Evolutionary conservation across 1,140 invertebrate species (phyloP).

Genomic region (Cephus cinctus): DNA sequence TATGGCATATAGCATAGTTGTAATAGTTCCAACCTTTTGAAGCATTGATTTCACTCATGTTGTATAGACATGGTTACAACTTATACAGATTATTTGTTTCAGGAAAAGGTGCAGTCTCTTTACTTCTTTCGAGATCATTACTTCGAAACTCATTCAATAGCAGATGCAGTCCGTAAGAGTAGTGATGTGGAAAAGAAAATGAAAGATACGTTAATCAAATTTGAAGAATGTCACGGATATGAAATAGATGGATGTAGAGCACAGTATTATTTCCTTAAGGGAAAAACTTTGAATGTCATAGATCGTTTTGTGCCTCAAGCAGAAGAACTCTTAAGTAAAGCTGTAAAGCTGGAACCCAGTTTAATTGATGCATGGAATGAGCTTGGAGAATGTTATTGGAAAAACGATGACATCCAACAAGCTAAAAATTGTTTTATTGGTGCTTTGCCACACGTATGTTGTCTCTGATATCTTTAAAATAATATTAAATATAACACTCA

Average conservation of each 20-base stretch:
- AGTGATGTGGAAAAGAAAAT: conserved; percentile 67
- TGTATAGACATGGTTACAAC: no score
- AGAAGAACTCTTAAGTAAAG: conserved; percentile 74
- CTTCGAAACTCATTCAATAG: conserved; percentile 72
- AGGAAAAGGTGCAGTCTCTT: conserved; percentile 67
- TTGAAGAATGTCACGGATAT: conserved; percentile 70
- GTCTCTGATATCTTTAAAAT: conserved; percentile 10
- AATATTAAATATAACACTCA: conserved; percentile 10
- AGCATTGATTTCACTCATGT: no score
- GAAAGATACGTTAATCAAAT: conserved; percentile 62
- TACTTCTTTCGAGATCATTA: conserved; percentile 76
- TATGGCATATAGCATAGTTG: no score
- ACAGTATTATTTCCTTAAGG: conserved; percentile 73
- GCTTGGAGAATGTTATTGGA: conserved; percentile 88
- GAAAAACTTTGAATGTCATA: conserved; percentile 75
- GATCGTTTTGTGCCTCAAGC: conserved; percentile 68
- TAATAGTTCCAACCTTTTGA: no score
- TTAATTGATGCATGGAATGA: conserved; percentile 86
- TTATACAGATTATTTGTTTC: conserved; percentile 31
- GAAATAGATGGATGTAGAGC: conserved; percentile 62
- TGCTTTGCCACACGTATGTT: conserved; percentile 75
- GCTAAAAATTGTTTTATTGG: conserved; percentile 85
- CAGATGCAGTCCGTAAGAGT: conserved; percentile 67
- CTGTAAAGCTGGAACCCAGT: conserved; percentile 82
- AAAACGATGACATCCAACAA: conserved; percentile 77